Evolutionary conservation across 2,113 vertebrate species (phyloP).

Genomic region (Crotalus helleri): DNA sequence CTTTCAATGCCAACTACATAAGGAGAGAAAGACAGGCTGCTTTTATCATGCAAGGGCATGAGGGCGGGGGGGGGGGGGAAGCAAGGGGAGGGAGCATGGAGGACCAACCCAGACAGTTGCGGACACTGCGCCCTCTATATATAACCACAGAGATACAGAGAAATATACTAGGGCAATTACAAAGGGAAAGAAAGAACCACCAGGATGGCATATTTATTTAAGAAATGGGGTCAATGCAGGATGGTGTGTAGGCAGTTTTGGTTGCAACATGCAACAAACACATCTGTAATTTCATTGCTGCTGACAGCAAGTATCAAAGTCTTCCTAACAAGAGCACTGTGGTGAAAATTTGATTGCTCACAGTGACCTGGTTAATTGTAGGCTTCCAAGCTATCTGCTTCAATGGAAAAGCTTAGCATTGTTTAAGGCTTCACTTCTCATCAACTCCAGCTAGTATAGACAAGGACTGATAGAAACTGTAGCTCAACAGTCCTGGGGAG

Average conservation of each 20-base stretch:
- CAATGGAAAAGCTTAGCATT: not conserved
- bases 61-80: too few relatives aligned
- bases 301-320: not conserved
- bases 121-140: not conserved
- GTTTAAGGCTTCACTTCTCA: not conserved
- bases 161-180: not conserved
- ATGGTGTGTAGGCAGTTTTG: not conserved
- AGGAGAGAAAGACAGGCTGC: slow-evolving; percentile 6
- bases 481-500: not conserved
- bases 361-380: not conserved
- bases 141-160: not conserved
- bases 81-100: not conserved
- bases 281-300: not conserved
- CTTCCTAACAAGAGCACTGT: not conserved
- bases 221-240: not conserved
- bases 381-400: not conserved
- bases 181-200: not conserved
- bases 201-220: not conserved
- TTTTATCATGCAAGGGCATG: not conserved
- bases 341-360: not conserved
- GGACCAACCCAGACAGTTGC: not conserved
- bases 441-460: not conserved
- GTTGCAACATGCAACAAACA: not conserved
- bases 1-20: not conserved
- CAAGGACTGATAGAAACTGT: not conserved